Evolutionary conservation across 2,797 vertebrate genomes (phyloP).

Genomic region (Tokudaia muenninki): DNA sequence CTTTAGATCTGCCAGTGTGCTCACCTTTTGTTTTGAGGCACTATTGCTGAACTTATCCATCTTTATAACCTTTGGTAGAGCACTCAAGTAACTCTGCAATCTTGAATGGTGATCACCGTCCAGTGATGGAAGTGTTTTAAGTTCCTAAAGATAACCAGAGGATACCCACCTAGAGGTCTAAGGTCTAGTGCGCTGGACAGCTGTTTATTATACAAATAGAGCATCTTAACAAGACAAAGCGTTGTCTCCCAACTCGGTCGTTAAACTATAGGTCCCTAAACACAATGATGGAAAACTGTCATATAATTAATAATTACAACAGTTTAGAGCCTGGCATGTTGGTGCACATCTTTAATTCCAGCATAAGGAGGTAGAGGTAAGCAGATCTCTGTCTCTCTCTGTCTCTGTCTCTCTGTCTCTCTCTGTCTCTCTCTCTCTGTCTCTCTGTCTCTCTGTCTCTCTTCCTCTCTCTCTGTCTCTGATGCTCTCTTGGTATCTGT

Average conservation of each 20-base stretch:
- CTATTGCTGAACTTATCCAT: conserved; percentile 4
- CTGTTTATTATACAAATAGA: not conserved
- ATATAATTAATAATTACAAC: conserved; percentile 1
- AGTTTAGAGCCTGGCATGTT: not conserved
- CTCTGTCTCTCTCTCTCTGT: not conserved
- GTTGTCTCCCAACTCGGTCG: conserved; percentile 25
- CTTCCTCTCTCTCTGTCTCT: not conserved
- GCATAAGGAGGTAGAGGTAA: not conserved
- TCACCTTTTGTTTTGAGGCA: conserved; percentile 56
- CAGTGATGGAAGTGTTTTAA: not conserved
- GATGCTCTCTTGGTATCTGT: too few relatives aligned
- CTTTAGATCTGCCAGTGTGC: not conserved
- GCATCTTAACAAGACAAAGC: not conserved
- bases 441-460: not conserved
- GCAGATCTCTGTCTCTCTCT: not conserved
- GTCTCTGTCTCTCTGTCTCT: not conserved
- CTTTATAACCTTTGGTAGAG: not conserved
- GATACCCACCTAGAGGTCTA: conserved; percentile 34
- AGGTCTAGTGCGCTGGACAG: not conserved
- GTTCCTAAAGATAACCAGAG: conserved; percentile 20
- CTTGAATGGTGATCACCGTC: not conserved
- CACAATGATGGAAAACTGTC: conserved; percentile 6
- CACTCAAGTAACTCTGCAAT: not conserved
- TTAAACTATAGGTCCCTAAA: not conserved
- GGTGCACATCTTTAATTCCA: not conserved